Evolutionary conservation across 1,140 invertebrate genomes (phyloP), one percentile per base, ranked within the genome.

Genomic region (Bombus vancouverensis): DNA sequence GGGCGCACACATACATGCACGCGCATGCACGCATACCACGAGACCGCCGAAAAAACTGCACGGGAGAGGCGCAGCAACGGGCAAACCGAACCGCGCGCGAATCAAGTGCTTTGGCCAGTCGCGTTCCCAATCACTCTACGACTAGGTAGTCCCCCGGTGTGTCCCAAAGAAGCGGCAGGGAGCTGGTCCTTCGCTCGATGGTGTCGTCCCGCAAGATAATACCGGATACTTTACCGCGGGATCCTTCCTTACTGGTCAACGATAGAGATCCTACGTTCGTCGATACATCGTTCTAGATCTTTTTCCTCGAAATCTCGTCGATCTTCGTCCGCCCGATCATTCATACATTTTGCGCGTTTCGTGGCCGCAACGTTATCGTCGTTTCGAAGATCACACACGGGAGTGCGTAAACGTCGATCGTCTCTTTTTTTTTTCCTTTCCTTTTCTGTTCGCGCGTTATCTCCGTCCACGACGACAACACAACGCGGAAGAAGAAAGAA

Each of bases 61-160:
- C 93, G 95, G 94, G 94, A 95, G 94, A 95, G 94, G 95, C 94
- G 94, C 93, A 94, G 94, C 93, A 94, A 92, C 92, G 93, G 93
- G 89, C 92, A 91, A 93, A 93, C 92, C 94, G 94, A 94, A 94
- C 94, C 94, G 94, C 94, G 94, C 94, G 94, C 93, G 94, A 95
- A 95, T 95, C 94, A 95, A 95, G 94, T 95, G 95, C 94, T 95
- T 95, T 95, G 95, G 93, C 94, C 95, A 95, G 95, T 95, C 94
- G 94, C 94, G 94, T 94, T 95, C 94, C 95, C 95, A 95, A 95
- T 95, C 95, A 95, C 94, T 95, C 94, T 95, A 95, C 94, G 95
- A 95, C 94, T 95, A 95, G 94, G 94, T 95, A 95, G 94, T 95
- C 94, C 94, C 92, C 92, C 94, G 93, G 94, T 94, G 94, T 94